Conservation (phyloP, 1,140 invertebrate species). For the Drosophila grimshawi region DNA sequence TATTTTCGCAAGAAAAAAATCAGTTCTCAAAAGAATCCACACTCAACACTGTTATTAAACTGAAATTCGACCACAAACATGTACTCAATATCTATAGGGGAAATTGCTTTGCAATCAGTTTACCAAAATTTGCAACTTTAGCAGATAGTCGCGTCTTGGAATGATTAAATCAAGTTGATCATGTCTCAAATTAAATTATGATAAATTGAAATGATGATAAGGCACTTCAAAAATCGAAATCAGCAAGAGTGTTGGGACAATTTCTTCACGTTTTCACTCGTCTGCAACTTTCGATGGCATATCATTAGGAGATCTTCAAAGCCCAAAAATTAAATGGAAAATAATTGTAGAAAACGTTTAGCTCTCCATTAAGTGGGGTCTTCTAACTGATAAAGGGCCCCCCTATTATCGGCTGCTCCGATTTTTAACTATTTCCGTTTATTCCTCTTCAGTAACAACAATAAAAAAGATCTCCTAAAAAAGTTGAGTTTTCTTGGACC, state of each 20-base stretch:
- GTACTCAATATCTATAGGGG: too few relatives aligned
- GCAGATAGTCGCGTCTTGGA: background rate
- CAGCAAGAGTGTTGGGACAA: background rate
- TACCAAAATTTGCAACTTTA: background rate
- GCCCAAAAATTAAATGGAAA: conserved; percentile 20
- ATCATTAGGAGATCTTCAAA: conserved; percentile 1
- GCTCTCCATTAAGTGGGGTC: conserved; percentile 34
- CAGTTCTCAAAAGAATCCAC: too few relatives aligned
- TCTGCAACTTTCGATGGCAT: conserved; percentile 19
- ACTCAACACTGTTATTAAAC: background rate
- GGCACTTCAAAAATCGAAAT: conserved; percentile 15
- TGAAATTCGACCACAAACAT: too few relatives aligned
- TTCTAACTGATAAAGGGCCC: too few relatives aligned
- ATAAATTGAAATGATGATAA: conserved; percentile 21
- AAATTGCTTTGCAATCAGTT: too few relatives aligned
- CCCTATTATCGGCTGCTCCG: conserved; percentile 24
- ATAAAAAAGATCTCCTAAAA: background rate
- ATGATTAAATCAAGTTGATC: background rate
- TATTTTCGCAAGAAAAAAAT: too few relatives aligned
- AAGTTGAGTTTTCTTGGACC: conserved; percentile 45
- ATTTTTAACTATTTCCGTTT: conserved; percentile 68
- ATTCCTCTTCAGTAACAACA: conserved; percentile 45
- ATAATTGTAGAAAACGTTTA: conserved; percentile 19
- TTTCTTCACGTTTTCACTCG: conserved; percentile 17
- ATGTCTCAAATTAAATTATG: background rate